A percentile compares a stretch with the other conserved stretches of the same genome.
These are phyloP conservation scores for Polydrusus cervinus DNA, from an alignment of 2,888 invertebrate genomes.

Conservation along the genomic window DNA sequence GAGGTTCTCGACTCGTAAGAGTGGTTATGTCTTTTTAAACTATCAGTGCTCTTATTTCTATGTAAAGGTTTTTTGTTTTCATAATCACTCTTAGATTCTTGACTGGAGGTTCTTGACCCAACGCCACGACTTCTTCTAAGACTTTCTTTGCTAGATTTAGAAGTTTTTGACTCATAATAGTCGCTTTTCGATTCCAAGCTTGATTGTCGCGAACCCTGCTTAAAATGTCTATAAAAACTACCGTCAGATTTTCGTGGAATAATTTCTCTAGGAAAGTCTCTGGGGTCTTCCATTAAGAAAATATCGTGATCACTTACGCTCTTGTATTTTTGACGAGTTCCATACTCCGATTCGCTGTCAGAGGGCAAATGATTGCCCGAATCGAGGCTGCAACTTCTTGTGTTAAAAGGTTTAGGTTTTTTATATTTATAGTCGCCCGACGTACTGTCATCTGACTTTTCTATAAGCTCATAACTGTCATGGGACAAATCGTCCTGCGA, in stretches of 20 bases:
- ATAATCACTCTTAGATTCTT: constrained; percentile 78
- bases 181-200: constrained; percentile 79
- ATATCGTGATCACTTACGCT: constrained; percentile 83
- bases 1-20: constrained; percentile 78
- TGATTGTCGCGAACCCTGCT: constrained; percentile 79
- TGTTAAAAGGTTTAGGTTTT: constrained; percentile 65
- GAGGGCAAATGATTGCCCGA: constrained; percentile 86
- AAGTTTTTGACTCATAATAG: constrained; percentile 79
- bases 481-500: constrained; percentile 92
- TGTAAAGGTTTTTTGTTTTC: constrained; percentile 63
- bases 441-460: constrained; percentile 80
- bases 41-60: constrained; percentile 64
- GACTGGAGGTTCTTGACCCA: constrained; percentile 78
- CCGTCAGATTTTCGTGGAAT: constrained; percentile 83
- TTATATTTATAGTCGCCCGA: constrained; percentile 68
- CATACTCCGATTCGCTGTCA: constrained; percentile 80
- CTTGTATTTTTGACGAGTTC: constrained; percentile 76
- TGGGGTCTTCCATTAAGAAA: constrained; percentile 85
- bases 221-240: constrained; percentile 81
- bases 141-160: constrained; percentile 77
- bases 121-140: constrained; percentile 69
- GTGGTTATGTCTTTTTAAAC: constrained; percentile 61
- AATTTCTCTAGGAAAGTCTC: constrained; percentile 82
- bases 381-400: constrained; percentile 82
- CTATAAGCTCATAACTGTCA: constrained; percentile 90